Conservation (phyloP, 1,140 invertebrate genomes). For the Ostrea denselamellosa region DNA sequence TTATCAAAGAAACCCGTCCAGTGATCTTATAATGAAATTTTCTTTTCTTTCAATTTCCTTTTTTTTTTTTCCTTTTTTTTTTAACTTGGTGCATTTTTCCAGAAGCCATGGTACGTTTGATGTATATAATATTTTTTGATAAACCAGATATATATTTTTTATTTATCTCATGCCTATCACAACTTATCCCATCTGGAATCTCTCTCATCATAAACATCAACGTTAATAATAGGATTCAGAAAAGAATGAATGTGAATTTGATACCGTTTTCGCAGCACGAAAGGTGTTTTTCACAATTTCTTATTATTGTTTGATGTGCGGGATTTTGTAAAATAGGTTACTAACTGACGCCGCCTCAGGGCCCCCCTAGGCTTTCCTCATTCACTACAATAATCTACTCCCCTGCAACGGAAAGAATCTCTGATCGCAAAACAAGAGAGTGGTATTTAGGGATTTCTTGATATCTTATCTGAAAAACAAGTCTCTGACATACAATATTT, state of each 20-base stretch:
- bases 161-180: not conserved
- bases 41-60: not conserved
- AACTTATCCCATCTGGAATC: not conserved
- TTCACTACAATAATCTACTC: not conserved
- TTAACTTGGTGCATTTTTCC: not conserved
- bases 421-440: not conserved
- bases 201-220: not conserved
- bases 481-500: not conserved
- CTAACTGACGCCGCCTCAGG: not conserved
- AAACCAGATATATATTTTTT: not conserved
- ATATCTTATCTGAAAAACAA: not conserved
- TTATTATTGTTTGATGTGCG: not conserved
- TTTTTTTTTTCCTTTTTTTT: not conserved
- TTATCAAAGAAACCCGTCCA: too few relatives aligned
- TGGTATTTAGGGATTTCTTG: not conserved
- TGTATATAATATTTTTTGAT: not conserved
- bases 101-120: not conserved
- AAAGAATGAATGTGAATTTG: constrained; percentile 26
- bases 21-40: not conserved
- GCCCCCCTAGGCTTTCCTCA: not conserved
- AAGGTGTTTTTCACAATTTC: not conserved
- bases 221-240: not conserved
- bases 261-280: not conserved
- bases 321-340: constrained; percentile 4
- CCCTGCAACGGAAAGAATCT: not conserved